Conservation (phyloP, 2,797 vertebrate genomes). For the Hydrolagus colliei region DNA sequence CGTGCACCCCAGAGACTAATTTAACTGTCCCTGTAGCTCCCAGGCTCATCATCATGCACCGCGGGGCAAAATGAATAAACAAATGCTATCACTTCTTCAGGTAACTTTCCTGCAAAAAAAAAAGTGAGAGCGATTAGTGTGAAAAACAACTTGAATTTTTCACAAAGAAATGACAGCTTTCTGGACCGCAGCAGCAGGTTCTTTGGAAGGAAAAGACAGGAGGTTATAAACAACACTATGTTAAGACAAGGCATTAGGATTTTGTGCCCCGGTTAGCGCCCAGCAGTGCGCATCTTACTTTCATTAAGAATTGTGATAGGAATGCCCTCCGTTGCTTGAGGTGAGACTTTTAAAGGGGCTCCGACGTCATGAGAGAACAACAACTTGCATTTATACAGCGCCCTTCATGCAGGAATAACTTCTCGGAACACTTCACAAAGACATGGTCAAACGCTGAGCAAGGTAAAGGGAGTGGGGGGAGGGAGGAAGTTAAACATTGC, state of each 20-base stretch:
- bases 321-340: too few species aligned
- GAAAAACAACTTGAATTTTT: conserved; percentile 30
- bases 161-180: conserved; percentile 9
- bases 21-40: conserved; percentile 77
- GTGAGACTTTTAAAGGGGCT: too few species aligned
- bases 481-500: too few species aligned
- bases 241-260: neutral
- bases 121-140: conserved; percentile 9
- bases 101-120: conserved; percentile 42
- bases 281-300: too few species aligned
- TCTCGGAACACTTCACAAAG: too few species aligned
- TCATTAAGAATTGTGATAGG: too few species aligned
- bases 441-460: too few species aligned
- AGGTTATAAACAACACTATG: neutral
- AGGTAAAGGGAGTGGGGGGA: too few species aligned
- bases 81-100: conserved; percentile 85
- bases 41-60: conserved; percentile 87
- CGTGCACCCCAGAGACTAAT: conserved; percentile 81
- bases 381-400: too few species aligned
- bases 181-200: neutral
- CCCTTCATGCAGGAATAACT: too few species aligned
- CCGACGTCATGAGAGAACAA: too few species aligned
- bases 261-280: neutral
- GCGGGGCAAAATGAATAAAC: conserved; percentile 92
- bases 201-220: neutral